phyloP scores from a whole-genome alignment of 2,113 vertebrate species.

The Scolopax mira region DNA sequence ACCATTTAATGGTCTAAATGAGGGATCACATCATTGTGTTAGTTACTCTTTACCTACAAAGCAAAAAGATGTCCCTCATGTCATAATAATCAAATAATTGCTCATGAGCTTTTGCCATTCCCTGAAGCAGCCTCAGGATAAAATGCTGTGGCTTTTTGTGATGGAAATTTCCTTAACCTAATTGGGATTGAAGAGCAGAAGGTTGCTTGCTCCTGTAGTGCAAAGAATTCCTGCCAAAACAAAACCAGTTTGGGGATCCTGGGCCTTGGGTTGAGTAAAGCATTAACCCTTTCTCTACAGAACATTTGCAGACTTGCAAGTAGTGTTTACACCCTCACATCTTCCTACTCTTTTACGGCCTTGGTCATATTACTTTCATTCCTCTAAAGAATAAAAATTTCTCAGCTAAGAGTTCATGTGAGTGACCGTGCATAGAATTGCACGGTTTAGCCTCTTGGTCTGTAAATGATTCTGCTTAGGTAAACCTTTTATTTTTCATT shows the following conservation, averaged over 20 bases:
- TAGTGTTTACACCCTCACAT: fast-evolving
- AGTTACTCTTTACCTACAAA: neutral
- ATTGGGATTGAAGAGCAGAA: neutral
- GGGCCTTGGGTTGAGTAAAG: neutral
- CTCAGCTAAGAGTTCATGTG: neutral
- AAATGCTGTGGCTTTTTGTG: neutral
- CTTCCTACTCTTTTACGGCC: neutral
- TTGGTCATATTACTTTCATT: neutral
- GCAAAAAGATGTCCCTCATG: neutral
- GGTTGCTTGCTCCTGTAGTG: neutral
- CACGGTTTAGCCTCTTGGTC: neutral
- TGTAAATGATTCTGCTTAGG: neutral
- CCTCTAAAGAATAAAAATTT: neutral
- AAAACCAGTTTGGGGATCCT: neutral
- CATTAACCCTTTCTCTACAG: neutral
- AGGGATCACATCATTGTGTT: neutral
- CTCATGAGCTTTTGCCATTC: neutral
- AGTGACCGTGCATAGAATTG: neutral
- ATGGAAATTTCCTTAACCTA: neutral
- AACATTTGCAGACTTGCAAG: neutral
- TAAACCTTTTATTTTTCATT: neutral
- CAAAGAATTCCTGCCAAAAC: neutral
- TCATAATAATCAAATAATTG: conserved; percentile 43
- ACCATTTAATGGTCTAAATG: neutral
- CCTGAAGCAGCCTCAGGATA: conserved; percentile 13